Base-by-base conservation (phyloP, 2,797 vertebrate species). In the Darevskia nairensis region DNA sequence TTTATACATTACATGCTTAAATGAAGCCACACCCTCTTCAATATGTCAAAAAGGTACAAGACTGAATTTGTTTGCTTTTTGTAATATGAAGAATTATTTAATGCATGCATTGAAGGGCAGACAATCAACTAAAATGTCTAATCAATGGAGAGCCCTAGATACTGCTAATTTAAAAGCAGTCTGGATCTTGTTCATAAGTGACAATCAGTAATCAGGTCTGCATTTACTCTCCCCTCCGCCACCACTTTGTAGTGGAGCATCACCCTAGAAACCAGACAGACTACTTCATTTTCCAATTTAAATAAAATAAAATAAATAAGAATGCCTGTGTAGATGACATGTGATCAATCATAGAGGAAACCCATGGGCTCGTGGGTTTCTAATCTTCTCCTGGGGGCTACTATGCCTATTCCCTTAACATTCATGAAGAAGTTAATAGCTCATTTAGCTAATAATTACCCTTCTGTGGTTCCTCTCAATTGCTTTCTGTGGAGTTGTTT, bases 361-460 rank as follows among this genome's bases (percentile, higher is more conserved):
- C 75, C 83, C 0, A 66, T 82, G 76, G 72, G 32, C 41, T 91
- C 75, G 72, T 0, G 0, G 61, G 77, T 15, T 27, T 89, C 41
- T 69, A 89, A 3, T 86, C 61, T 81, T 80, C 81, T 86, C 66
- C 29, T 55, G 71, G 35, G 80, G 55, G 41, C 21, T 87, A 59
- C 55, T 76, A 7, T 83, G 83, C 86, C 87, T 69, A 80, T 90
- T 82, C 80, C 82, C 85, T 88, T 87, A 90, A 92, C 88, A 91
- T 27, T 75, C 78, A 84, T 86, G 0, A 86, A 75, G 32, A 93
- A 89, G 91, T 90, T 82, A 93, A 87, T 90, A 93, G 85, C 85
- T 92, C 3, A 13, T 85, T 90, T 90, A 83, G 46, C n/a, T 92
- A 92, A 66, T 77, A 59, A 92, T 92, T 92, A 90, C n/a, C 76